Conservation (phyloP, 2,888 invertebrate genomes). For the Rhagonycha lutea region DNA sequence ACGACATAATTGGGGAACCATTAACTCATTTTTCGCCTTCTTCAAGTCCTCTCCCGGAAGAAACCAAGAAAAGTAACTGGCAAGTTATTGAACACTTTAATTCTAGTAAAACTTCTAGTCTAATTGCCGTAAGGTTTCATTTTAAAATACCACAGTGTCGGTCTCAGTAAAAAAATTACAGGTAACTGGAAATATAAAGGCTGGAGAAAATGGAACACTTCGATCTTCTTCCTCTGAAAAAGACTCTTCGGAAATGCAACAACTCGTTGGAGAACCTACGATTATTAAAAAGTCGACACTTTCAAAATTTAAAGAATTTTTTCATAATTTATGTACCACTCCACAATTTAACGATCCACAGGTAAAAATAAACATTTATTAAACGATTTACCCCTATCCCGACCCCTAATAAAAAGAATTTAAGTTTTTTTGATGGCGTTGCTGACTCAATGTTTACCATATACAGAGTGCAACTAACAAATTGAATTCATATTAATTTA, state of each 20-base stretch:
- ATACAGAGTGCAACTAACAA: no score
- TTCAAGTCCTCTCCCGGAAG: constrained; percentile 60
- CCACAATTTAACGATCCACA: constrained; percentile 81
- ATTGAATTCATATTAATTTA: no score
- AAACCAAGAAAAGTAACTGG: constrained; percentile 84
- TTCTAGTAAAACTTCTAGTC: constrained; percentile 64
- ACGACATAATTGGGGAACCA: constrained; percentile 40
- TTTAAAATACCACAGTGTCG: background rate
- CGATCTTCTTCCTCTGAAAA: constrained; percentile 50
- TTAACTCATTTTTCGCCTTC: constrained; percentile 56
- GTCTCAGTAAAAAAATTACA: background rate
- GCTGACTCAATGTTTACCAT: no score
- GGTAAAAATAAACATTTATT: no score
- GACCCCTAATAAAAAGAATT: no score
- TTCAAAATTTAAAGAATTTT: constrained; percentile 17
- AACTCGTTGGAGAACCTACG: constrained; percentile 41
- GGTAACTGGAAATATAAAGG: constrained; percentile 49
- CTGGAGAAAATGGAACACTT: constrained; percentile 48
- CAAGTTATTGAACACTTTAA: constrained; percentile 87
- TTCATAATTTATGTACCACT: constrained; percentile 65
- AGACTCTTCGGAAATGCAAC: constrained; percentile 49
- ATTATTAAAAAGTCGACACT: constrained; percentile 37
- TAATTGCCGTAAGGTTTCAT: constrained; percentile 62
- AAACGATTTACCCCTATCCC: no score
- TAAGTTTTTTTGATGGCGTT: no score